Evolutionary conservation across 2,113 vertebrate species (phyloP), one percentile per base, ranked within the genome.

Genomic region (Dasypus novemcinctus): DNA sequence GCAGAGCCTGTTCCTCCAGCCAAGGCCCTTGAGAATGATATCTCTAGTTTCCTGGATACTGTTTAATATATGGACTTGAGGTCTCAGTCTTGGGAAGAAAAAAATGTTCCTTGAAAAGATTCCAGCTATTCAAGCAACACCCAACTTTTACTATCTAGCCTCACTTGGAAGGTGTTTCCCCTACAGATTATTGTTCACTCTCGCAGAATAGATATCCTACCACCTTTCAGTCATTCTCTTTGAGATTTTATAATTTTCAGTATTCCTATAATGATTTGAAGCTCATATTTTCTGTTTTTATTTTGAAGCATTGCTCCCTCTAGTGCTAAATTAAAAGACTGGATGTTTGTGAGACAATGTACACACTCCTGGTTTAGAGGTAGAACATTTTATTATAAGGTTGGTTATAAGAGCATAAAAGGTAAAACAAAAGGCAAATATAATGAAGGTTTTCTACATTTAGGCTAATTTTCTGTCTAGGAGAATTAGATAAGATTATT

Each of bases 311-410:
- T 63, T 93, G 75, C 94, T 80, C 97, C 97, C 94, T 81, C 95
- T 97, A 96, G 95, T 81, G 96, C 68, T 64, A 18, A 95, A 59
- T 95, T 61, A 78, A 94, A 69, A 87, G 12, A 95, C 57, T 86
- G 31, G 43, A 52, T 64, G 27, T 38, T 79, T 25, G 3, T 63
- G 21, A 86, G 27, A 75, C 27, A 23, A 72, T 0, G 0, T 41
- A 83, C 87, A 38, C 61, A 64, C 46, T 49, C 46, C 46, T 49
- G 46, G 5, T 49, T 49, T 49, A 66, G 31, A 33, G 17, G 88
- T 41, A 59, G 13, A 43, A 74, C 54, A 49, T 81, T 49, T 63
- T 71, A 25, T 52, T 36, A 41, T 76, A 83, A 68, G n/a, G 36
- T 33, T 52, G 64, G 12, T 69, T 38, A 61, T 36, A 57, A 78